These are phyloP conservation scores for Scaptodrosophila latifasciaeformis DNA, from an alignment of 2,888 invertebrate species.

Conservation along the genomic window DNA sequence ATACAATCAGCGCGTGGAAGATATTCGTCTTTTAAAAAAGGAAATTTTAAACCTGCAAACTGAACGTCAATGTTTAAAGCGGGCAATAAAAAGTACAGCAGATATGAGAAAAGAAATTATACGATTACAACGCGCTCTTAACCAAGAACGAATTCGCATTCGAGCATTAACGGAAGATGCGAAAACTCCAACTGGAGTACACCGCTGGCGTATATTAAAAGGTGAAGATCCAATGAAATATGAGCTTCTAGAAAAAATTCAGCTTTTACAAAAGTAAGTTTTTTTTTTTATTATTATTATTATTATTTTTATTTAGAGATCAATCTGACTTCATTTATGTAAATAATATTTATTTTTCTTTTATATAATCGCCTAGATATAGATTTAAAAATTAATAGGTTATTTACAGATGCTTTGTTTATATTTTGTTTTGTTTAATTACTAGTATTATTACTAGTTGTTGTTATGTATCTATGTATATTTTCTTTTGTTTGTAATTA, in stretches of 20 bases:
- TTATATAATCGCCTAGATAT: too few species aligned
- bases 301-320: too few species aligned
- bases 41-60: slow-evolving; percentile 86
- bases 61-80: slow-evolving; percentile 82
- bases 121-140: slow-evolving; percentile 84
- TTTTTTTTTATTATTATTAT: too few species aligned
- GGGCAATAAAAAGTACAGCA: slow-evolving; percentile 85
- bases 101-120: slow-evolving; percentile 85
- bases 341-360: too few species aligned
- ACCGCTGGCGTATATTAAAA: slow-evolving; percentile 92
- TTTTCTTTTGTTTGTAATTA: too few species aligned
- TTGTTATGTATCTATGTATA: too few species aligned
- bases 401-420: too few species aligned
- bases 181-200: slow-evolving; percentile 92
- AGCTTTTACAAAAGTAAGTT: slow-evolving; percentile 88
- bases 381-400: too few species aligned
- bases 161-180: slow-evolving; percentile 91
- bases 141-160: slow-evolving; percentile 86
- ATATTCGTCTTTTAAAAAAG: slow-evolving; percentile 87
- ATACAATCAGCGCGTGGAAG: slow-evolving; percentile 87
- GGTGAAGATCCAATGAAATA: slow-evolving; percentile 89
- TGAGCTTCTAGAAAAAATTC: slow-evolving; percentile 88
- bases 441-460: too few species aligned
- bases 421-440: too few species aligned
- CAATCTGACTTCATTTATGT: too few species aligned